These are phyloP conservation scores for Toxostoma redivivum DNA, from an alignment of 2,113 vertebrate species.

Conservation along the genomic window DNA sequence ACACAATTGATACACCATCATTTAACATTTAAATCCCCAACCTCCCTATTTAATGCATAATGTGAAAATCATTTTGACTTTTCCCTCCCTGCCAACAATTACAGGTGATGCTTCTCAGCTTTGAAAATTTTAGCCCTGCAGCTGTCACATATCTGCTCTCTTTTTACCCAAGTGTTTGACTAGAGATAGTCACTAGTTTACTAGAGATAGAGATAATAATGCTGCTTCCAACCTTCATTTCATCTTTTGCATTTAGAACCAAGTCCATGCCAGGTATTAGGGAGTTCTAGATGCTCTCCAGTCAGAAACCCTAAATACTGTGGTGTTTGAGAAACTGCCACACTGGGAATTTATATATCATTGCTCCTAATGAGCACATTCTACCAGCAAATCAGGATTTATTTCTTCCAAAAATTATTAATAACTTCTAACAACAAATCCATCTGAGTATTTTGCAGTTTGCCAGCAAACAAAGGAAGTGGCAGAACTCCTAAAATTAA, in stretches of 20 bases:
- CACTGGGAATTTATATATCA: neutral
- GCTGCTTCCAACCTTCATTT: neutral
- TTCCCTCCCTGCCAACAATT: neutral
- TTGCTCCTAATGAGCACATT: neutral
- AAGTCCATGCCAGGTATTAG: neutral
- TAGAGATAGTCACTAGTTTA: neutral
- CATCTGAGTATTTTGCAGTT: neutral
- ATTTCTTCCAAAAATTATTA: neutral
- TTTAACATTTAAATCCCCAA: neutral
- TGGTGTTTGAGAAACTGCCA: neutral
- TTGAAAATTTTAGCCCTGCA: too few relatives aligned
- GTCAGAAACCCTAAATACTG: neutral
- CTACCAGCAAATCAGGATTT: neutral
- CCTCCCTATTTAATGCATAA: neutral
- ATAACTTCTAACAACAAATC: constrained; percentile 2
- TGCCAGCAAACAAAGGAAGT: neutral
- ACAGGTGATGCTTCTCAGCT: neutral
- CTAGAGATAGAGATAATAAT: too few relatives aligned
- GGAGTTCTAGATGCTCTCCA: neutral
- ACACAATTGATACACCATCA: neutral
- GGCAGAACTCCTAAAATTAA: neutral
- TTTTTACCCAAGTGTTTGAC: neutral
- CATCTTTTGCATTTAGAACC: neutral
- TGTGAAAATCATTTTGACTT: neutral
- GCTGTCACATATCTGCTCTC: neutral